Conservation (phyloP, 2,888 invertebrate species). For the Acanthosoma haemorrhoidale region DNA sequence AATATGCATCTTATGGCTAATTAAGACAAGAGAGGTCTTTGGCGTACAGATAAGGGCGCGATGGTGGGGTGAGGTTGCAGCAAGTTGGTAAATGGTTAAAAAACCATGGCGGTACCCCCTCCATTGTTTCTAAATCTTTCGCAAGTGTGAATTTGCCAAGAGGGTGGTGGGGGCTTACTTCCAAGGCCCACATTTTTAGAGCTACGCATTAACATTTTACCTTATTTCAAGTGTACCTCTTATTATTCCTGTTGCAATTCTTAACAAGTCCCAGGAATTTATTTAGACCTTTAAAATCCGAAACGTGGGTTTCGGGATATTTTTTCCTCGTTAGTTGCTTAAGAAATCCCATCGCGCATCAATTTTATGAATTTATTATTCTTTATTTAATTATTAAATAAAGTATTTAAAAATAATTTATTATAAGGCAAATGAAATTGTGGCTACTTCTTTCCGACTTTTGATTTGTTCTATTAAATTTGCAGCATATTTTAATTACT, state of each 20-base stretch:
- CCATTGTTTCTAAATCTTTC: conserved; percentile 28
- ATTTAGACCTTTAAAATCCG: too few species aligned
- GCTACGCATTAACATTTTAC: conserved; percentile 16
- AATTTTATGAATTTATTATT: too few species aligned
- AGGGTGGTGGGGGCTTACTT: background rate
- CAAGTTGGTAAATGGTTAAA: conserved; percentile 27
- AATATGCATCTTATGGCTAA: too few species aligned
- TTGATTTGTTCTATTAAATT: too few species aligned
- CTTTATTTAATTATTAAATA: too few species aligned
- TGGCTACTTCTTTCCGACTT: too few species aligned
- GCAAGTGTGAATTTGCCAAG: conserved; percentile 25
- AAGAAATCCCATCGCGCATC: background rate
- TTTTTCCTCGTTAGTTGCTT: too few species aligned
- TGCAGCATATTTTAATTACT: too few species aligned
- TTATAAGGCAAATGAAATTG: too few species aligned
- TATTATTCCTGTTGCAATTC: background rate
- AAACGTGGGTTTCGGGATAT: background rate
- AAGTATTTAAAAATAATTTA: too few species aligned
- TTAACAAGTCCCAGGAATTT: background rate
- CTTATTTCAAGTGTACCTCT: background rate
- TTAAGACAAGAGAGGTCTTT: background rate
- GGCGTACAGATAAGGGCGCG: background rate
- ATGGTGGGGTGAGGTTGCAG: conserved; percentile 17
- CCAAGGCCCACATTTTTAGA: conserved; percentile 17
- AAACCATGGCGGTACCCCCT: conserved; percentile 25